Percentiles rank a stretch among this genome's conserved stretches.
phyloP scores from a whole-genome alignment of 2,113 vertebrate species.

The Delphinapterus leucas region DNA sequence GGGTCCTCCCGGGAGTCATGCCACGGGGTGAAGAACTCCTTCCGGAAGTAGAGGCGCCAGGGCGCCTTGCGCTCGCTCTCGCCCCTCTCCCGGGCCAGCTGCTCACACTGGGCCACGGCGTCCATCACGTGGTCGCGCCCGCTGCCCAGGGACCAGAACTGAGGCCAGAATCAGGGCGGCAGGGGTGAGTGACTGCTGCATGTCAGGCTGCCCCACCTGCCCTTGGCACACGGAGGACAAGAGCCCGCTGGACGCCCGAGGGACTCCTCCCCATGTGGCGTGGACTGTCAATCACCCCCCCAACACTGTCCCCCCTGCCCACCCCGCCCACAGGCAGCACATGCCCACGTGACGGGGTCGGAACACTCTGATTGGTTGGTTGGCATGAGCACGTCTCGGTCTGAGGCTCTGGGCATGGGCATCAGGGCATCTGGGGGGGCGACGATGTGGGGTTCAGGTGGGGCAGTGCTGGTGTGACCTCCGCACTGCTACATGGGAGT shows the following conservation, averaged over 20 bases:
- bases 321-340: background rate
- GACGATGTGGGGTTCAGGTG: background rate
- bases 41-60: slow-evolving; percentile 94
- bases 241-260: fast-evolving
- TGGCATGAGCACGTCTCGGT: background rate
- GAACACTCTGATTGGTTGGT: fast-evolving
- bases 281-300: background rate
- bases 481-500: background rate
- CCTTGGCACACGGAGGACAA: background rate
- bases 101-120: slow-evolving; percentile 95
- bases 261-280: background rate
- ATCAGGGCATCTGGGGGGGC: background rate
- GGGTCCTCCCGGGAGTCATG: slow-evolving; percentile 89
- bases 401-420: fast-evolving
- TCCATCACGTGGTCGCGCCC: slow-evolving; percentile 93
- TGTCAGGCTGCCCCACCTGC: background rate
- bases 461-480: background rate
- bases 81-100: slow-evolving; percentile 88
- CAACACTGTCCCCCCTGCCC: background rate
- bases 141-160: slow-evolving; percentile 95
- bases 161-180: background rate
- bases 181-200: background rate
- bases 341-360: fast-evolving
- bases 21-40: slow-evolving; percentile 97
- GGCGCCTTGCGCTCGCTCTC: slow-evolving; percentile 90